These are phyloP conservation scores for Cyclina sinensis DNA, from an alignment of 1,140 invertebrate genomes.

Conservation along the genomic window DNA sequence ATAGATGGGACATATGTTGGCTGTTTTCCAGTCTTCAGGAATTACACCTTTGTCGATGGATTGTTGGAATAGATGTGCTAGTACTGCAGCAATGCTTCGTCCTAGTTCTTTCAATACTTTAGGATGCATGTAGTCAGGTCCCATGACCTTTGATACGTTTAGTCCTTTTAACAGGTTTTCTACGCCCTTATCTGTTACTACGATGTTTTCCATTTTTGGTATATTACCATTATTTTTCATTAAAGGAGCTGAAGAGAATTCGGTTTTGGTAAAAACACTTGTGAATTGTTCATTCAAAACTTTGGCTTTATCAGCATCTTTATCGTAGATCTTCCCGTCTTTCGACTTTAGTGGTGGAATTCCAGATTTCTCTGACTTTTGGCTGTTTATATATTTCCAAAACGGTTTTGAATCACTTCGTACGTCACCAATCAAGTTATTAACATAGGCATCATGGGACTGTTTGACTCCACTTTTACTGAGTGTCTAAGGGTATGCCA, in stretches of 20 bases:
- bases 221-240: background rate
- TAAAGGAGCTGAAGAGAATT: background rate
- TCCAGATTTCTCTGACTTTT: slow-evolving; percentile 45
- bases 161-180: background rate
- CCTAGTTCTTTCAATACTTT: background rate
- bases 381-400: slow-evolving; percentile 62
- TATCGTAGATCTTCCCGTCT: slow-evolving; percentile 35
- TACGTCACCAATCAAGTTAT: background rate
- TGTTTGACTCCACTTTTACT: slow-evolving; percentile 35
- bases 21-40: slow-evolving; percentile 54
- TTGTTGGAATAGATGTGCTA: slow-evolving; percentile 41
- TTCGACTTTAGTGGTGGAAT: slow-evolving; percentile 49
- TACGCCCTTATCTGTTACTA: background rate
- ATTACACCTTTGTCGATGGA: slow-evolving; percentile 36
- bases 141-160: slow-evolving; percentile 38
- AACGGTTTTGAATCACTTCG: slow-evolving; percentile 45
- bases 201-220: background rate
- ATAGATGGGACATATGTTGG: slow-evolving; percentile 45
- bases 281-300: slow-evolving; percentile 50
- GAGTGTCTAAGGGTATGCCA: too few species aligned
- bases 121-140: slow-evolving; percentile 43
- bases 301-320: slow-evolving; percentile 35
- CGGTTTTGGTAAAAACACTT: slow-evolving; percentile 20
- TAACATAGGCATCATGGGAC: slow-evolving; percentile 31
- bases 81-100: background rate